Conservation (phyloP, 2,113 vertebrate genomes). For the Litocranius walleri region DNA sequence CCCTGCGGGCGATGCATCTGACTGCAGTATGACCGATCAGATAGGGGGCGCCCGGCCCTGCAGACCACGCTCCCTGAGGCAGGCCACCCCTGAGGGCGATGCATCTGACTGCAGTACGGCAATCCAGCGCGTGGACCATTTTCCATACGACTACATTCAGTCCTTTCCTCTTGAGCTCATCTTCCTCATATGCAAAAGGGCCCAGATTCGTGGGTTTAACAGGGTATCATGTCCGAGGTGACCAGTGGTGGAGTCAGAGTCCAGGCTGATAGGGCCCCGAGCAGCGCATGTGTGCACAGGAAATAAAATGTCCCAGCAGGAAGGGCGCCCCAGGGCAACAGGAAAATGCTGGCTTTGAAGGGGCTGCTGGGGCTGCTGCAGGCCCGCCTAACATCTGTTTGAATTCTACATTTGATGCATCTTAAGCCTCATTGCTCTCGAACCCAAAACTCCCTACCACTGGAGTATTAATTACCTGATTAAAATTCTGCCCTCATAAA, state of each 20-base stretch:
- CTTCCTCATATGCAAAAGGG: not conserved
- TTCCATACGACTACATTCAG: rapidly evolving
- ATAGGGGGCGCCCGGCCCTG: no score
- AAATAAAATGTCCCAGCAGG: rapidly evolving
- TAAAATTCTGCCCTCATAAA: not conserved
- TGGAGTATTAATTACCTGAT: rapidly evolving
- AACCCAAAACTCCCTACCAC: rapidly evolving
- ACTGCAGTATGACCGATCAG: no score
- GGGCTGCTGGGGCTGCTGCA: not conserved
- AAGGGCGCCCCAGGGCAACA: rapidly evolving
- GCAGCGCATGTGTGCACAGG: not conserved
- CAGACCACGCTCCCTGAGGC: no score
- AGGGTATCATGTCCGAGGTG: not conserved
- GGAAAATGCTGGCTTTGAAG: rapidly evolving
- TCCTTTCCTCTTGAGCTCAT: not conserved
- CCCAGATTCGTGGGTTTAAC: not conserved
- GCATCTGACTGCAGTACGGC: rapidly evolving
- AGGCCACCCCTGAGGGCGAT: rapidly evolving
- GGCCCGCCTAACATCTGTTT: rapidly evolving
- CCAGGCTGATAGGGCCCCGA: rapidly evolving
- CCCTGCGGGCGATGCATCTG: no score
- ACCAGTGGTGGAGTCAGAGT: not conserved
- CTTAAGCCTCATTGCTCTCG: not conserved
- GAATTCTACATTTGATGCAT: rapidly evolving
- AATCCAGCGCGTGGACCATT: rapidly evolving